phyloP scores from a whole-genome alignment of 1,140 invertebrate genomes.

The Diorhabda carinulata region DNA sequence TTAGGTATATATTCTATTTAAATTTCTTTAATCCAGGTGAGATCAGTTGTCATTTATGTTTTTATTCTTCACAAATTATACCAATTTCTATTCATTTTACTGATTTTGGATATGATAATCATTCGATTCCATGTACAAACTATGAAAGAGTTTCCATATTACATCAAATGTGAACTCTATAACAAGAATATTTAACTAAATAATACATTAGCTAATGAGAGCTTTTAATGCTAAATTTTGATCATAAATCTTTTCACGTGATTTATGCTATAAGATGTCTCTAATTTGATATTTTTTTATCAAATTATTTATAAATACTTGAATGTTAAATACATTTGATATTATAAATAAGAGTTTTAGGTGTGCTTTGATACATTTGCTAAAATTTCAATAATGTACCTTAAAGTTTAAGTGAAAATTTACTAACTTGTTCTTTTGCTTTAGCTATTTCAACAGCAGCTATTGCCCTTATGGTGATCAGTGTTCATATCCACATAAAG shows the following conservation, averaged over 20 bases:
- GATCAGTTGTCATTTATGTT: too few species aligned
- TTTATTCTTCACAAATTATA: too few species aligned
- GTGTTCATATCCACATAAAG: slow-evolving; percentile 25
- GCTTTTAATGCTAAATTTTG: too few species aligned
- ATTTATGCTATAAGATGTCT: not conserved
- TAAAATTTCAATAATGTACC: not conserved
- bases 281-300: slow-evolving; percentile 7
- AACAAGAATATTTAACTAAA: too few species aligned
- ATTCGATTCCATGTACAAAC: too few species aligned
- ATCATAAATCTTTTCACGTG: not conserved
- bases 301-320: slow-evolving; percentile 2
- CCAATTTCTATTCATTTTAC: too few species aligned
- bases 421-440: slow-evolving; percentile 12
- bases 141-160: too few species aligned
- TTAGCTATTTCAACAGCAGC: slow-evolving; percentile 23
- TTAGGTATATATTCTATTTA: too few species aligned
- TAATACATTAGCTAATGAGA: too few species aligned
- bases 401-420: not conserved
- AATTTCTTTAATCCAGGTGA: too few species aligned
- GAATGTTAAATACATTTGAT: not conserved
- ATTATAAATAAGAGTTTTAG: not conserved
- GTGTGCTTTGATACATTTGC: not conserved
- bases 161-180: too few species aligned
- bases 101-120: too few species aligned
- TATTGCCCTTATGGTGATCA: slow-evolving; percentile 15